Base-by-base conservation (phyloP, 2,797 vertebrate species). In the Lacerta viridis region DNA sequence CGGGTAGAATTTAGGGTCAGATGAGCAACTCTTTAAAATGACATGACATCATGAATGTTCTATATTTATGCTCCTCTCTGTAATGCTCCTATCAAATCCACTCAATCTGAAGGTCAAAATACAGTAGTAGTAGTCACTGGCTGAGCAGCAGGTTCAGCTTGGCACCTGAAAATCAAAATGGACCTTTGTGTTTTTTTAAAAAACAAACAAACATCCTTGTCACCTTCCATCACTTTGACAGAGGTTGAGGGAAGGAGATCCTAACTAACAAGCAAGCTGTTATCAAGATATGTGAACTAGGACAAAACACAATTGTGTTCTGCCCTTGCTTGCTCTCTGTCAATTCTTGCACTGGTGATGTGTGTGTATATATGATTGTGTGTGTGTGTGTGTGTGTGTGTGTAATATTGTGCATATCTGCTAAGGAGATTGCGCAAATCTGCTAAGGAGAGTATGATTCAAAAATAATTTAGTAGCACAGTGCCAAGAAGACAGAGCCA, bases 51-150 rank as follows among this genome's bases (percentile, higher is more conserved):
- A 59, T 88, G 39, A 82, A 82, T 64, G 50, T 88, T 93, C 91
- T 92, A 90, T 95, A 95, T 92, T 92, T 94, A 78, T 68, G 94
- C 87, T 90, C 91, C 93, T 85, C 87, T 92, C 89, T 92, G 71
- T 93, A 93, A 93, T 90, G 93, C 87, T 94, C 89, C 94, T 93
- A 94, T 95, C 93, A 95, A 95, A 94, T 91, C 33, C 27, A 87
- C 82, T 93, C 5, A 0, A 89, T 92, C 92, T 95, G 87, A 85
- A 93, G 92, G 92, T 94, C 93, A 93, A 93, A 94, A 95, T 95
- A 95, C 94, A 93, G 89, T 93, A 95, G 91, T 93, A 93, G 92
- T 93, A 93, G 92, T 95, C 91, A 94, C 93, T 95, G 94, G 94
- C 94, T 95, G 94, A 94, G 83, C 88, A 91, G 89, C 83, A 87